Conservation (phyloP, 1,140 invertebrate species). For the Trypoxylus dichotomus region DNA sequence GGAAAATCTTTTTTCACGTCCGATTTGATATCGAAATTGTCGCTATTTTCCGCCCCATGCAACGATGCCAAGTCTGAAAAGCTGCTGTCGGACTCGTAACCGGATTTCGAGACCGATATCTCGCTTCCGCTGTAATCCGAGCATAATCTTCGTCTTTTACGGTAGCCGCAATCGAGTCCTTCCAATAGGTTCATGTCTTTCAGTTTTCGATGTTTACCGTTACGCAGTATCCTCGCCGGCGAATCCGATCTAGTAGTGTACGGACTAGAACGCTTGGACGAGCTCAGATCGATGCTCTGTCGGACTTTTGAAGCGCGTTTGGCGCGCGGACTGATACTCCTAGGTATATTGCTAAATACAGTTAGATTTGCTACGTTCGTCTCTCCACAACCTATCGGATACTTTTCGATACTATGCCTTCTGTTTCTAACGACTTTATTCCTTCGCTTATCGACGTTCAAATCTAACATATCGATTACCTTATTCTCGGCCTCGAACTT, state of each 20-base stretch:
- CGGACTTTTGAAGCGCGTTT: conserved; percentile 39
- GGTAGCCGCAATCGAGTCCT: conserved; percentile 57
- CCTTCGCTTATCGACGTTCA: conserved; percentile 47
- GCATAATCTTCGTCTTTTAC: conserved; percentile 59
- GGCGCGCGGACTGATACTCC: conserved; percentile 43
- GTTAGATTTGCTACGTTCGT: conserved; percentile 31
- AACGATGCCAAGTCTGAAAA: conserved; percentile 57
- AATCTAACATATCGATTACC: conserved; percentile 50
- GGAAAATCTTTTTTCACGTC: conserved; percentile 2
- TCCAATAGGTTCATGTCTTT: conserved; percentile 56
- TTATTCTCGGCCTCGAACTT: conserved; percentile 31
- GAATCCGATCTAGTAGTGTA: conserved; percentile 60
- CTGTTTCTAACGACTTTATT: conserved; percentile 41
- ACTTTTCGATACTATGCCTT: conserved; percentile 52
- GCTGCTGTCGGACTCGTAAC: conserved; percentile 64
- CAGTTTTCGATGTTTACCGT: conserved; percentile 63
- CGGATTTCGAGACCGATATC: conserved; percentile 58
- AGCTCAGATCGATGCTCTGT: conserved; percentile 37
- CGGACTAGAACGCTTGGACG: conserved; percentile 56
- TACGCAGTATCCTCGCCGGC: conserved; percentile 60
- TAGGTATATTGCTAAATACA: conserved; percentile 41
- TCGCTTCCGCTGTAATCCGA: conserved; percentile 60
- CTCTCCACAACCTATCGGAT: conserved; percentile 40
- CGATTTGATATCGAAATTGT: conserved; percentile 36
- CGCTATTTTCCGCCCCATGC: conserved; percentile 53